Base-by-base conservation (phyloP, 1,140 invertebrate genomes). In the Luehdorfia chinensis region DNA sequence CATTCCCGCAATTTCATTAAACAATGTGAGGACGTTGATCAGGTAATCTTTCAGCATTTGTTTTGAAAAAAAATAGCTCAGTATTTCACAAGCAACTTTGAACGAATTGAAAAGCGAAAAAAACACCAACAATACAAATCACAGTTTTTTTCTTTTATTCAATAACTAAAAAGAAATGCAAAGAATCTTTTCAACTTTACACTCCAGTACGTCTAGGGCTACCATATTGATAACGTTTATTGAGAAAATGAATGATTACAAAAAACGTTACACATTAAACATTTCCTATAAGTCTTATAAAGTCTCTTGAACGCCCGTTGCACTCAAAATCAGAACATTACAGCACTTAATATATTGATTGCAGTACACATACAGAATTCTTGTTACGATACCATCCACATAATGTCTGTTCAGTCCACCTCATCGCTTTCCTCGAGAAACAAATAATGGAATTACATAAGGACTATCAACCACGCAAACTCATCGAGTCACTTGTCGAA, bases 161-260 rank as follows among this genome's bases (percentile, higher is more conserved):
- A 67, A 66, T 81, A 85, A 79, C 77, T 85, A 83, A 79, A 83
- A 69, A 75, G 79, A 85, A 85, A 85, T 85, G 81, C 78, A 83
- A 81, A 84, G 76, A 75, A 69, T 69, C n/a, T 74, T 74, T 70
- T 58, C 60, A 73, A 76, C 78, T 81, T 81, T 72, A 80, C 78
- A 85, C 75, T 83, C 68, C 72, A 69, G 64, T 74, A 78, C 75
- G 59, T 83, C 75, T 81, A 83, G 64, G 72, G 65, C 77, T 80
- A 81, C 69, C 68, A 71, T 83, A 81, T 65, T 64, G 71, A 78
- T 80, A 78, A 83, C 70, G 39, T 76, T 80, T 66, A 71, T 72
- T 66, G 64, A 66, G 68, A 70, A 66, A 85, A 83, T 78, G 64
- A 81, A 75, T 75, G 79, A 84, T 80, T 86, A 86, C 79, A 86